A percentile compares a stretch with the other conserved stretches of the same genome.
These are phyloP conservation scores for Ganaspis sp. DNA, from an alignment of 1,140 invertebrate genomes.

Conservation along the genomic window DNA sequence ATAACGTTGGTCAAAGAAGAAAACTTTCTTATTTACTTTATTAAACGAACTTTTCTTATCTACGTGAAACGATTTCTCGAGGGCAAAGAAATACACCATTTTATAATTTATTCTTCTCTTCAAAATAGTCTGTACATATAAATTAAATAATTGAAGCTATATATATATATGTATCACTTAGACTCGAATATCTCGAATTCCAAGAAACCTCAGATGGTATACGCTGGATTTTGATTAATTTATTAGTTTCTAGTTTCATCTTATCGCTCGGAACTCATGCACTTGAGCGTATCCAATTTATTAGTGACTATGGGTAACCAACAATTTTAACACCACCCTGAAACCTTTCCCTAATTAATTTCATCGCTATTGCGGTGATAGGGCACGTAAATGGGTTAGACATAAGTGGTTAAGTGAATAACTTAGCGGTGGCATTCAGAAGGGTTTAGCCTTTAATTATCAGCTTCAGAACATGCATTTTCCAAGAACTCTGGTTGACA, in stretches of 20 bases:
- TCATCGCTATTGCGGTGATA: constrained; percentile 51
- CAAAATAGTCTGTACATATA: too few relatives aligned
- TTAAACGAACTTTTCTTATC: not conserved
- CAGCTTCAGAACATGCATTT: not conserved
- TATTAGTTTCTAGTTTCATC: not conserved
- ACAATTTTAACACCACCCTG: constrained; percentile 42
- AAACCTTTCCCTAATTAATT: constrained; percentile 51
- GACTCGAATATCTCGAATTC: not conserved
- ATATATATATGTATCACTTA: not conserved
- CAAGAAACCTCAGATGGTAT: not conserved
- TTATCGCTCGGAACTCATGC: not conserved
- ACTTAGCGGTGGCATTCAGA: constrained; percentile 54
- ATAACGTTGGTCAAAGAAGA: not conserved
- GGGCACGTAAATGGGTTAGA: constrained; percentile 52
- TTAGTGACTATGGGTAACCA: constrained; percentile 39
- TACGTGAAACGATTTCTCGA: too few relatives aligned
- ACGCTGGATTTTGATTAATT: not conserved
- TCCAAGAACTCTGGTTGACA: not conserved
- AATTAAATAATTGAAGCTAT: too few relatives aligned
- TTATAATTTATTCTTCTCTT: too few relatives aligned
- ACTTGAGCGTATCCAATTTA: constrained; percentile 34
- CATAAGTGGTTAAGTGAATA: constrained; percentile 62
- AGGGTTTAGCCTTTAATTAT: constrained; percentile 11
- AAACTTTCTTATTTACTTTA: not conserved
- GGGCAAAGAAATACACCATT: too few relatives aligned